Base-by-base conservation (phyloP, 2,797 vertebrate genomes). In the Sorex maritimensis region DNA sequence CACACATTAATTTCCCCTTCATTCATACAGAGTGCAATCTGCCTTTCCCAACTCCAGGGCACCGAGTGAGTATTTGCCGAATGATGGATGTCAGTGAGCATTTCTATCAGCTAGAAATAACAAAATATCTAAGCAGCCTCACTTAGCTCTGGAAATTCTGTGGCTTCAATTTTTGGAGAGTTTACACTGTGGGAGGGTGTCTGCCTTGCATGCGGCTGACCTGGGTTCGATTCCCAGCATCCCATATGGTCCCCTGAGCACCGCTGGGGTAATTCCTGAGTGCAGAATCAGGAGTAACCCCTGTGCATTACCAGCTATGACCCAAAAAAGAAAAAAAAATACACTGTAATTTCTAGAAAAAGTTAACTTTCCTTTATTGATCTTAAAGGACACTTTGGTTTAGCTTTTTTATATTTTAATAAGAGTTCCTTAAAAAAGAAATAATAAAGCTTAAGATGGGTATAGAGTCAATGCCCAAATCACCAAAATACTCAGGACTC, bases 311-410 rank as follows among this genome's bases (percentile, higher is more conserved):
- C 34, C 34, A 34, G 34, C 2, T 34, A 34, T 34, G 34, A 34
- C 34, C 34, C 34, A 34, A 34, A 34, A 34, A 34, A 34, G 34
- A 34, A 34, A 34, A 34, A 34, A 34, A 34, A 34, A 34, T 28
- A 74, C 2, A 78, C 1, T 84, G 30, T n/a, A 34, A 84, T 83
- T 84, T 91, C 38, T 63, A 91, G 28, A n/a, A 80, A 91, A 94
- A 72, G 12, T 28, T 83, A 38, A 68, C 44, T 91, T 92, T 87
- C 30, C 65, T 86, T 88, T 65, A 30, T 30, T 81, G n/a, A 4
- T 78, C 52, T 28, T 72, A 52, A 77, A 49, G 63, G 12, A 61
- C 19, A 61, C 58, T 61, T 61, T 23, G 21, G 15, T 6, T 61
- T 61, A 61, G 17, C 58, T 23, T 61, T 6, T 21, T 61, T 61